Conservation (phyloP, 2,113 vertebrate species). For the Antechinus flavipes region DNA sequence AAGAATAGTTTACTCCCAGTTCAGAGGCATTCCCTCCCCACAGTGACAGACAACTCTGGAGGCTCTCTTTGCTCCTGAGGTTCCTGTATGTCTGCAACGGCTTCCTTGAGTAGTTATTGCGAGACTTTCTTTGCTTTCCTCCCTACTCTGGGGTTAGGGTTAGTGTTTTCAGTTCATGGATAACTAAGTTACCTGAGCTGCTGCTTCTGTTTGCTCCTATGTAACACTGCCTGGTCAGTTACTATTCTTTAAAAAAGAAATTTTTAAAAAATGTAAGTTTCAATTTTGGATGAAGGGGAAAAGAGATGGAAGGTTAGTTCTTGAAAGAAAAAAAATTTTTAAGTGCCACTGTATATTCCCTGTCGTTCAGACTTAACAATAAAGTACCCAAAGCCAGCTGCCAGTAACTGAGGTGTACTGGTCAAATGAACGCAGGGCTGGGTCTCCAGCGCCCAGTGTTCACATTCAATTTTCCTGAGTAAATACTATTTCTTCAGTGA, state of each 20-base stretch:
- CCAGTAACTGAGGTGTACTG: constrained; percentile 12
- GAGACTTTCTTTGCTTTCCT: neutral
- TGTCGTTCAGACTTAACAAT: constrained; percentile 29
- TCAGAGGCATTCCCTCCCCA: neutral
- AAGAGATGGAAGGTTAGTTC: constrained; percentile 4
- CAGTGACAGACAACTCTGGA: neutral
- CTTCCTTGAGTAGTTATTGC: neutral
- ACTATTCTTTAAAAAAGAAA: neutral
- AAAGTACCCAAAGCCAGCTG: neutral
- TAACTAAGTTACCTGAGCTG: neutral
- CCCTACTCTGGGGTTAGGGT: neutral
- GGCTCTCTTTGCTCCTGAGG: neutral
- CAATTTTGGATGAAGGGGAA: neutral
- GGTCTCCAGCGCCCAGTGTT: neutral
- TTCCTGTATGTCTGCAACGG: neutral
- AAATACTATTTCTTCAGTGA: constrained; percentile 88
- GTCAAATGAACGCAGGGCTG: neutral
- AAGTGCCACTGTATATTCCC: constrained; percentile 55
- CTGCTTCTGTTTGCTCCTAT: neutral
- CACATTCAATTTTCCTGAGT: constrained; percentile 87
- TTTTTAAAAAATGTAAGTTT: neutral
- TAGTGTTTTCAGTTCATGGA: neutral
- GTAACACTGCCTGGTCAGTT: neutral
- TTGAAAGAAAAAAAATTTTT: neutral
- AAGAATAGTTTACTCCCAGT: neutral